Evolutionary conservation across 2,797 vertebrate genomes (phyloP).

Genomic region (Antrozous pallidus): DNA sequence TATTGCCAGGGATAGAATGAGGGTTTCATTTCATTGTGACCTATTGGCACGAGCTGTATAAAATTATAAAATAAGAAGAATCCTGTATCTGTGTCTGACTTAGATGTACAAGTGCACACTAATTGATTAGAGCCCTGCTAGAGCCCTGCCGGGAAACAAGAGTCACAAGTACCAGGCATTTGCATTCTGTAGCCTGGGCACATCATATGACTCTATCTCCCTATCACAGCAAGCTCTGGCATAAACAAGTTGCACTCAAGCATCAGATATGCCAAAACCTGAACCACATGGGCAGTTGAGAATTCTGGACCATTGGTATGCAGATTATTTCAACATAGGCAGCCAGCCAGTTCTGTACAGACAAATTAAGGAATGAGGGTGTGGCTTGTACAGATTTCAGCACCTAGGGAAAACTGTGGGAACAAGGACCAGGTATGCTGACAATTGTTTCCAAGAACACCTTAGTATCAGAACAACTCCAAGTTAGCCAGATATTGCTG

Average conservation of each 20-base stretch:
- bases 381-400: neutral
- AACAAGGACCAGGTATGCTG: neutral
- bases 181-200: neutral
- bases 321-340: neutral
- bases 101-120: neutral
- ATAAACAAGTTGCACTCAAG: neutral
- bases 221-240: neutral
- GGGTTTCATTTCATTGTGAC: neutral
- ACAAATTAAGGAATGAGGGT: neutral
- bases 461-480: neutral
- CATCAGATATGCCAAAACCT: neutral
- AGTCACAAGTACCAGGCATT: neutral
- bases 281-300: neutral
- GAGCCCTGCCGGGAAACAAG: neutral
- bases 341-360: neutral
- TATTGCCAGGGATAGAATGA: neutral
- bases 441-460: neutral
- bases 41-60: neutral
- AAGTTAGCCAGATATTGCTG: neutral
- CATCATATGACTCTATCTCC: neutral
- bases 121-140: neutral
- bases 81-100: neutral
- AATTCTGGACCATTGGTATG: neutral
- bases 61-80: neutral
- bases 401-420: neutral